Evolutionary conservation across 2,797 vertebrate genomes (phyloP), one percentile per base, ranked within the genome.

Genomic region (Nothura maculosa): DNA sequence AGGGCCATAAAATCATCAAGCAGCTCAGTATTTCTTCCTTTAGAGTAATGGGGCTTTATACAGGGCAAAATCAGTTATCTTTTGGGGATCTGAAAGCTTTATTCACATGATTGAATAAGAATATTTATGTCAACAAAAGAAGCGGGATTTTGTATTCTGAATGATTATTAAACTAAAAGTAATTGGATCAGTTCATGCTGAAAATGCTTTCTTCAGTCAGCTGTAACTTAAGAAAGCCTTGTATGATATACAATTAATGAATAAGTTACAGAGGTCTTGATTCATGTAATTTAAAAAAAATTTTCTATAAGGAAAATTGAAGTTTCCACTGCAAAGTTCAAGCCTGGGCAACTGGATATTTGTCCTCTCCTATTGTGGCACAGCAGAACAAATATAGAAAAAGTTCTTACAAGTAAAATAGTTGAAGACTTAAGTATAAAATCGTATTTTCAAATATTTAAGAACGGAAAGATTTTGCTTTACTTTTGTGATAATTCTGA

Each of bases 401-500:
- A 61, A 36, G 0, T 8, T 6, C 0, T 50, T 76, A 34, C 86
- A 92, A 87, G 57, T 25, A 27, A 42, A 63, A 79, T 70, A 32
- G 81, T 38, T 52, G 36, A 30, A 27, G 61, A 63, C 13, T 54
- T 13, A 34, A 34, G 52, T 24, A 13, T 20, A 22, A 16, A 80
- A 28, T 60, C 6, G 17, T 62, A 30, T 85, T 94, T 43, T 30
- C 17, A 55, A 47, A 67, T 12, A 34, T 50, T 68, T 34, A 30
- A 67, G 13, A 77, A 83, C 73, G 93, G 52, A 47, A 55, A 61
- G 4, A 6, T 24, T 81, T 72, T 95, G 17, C 74, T 70, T 76
- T 93, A 4, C 42, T 34, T 36, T n/a, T 63, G 64, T 89, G 90
- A 89, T 89, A 67, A 85, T 83, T 69, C 16, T 34, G 90, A 63